Percentiles rank a stretch among this genome's conserved stretches.
Evolutionary conservation across 37 sponge, comb jelly and placozoan genomes (phyloP).

Genomic region (Haliclona indistincta): DNA sequence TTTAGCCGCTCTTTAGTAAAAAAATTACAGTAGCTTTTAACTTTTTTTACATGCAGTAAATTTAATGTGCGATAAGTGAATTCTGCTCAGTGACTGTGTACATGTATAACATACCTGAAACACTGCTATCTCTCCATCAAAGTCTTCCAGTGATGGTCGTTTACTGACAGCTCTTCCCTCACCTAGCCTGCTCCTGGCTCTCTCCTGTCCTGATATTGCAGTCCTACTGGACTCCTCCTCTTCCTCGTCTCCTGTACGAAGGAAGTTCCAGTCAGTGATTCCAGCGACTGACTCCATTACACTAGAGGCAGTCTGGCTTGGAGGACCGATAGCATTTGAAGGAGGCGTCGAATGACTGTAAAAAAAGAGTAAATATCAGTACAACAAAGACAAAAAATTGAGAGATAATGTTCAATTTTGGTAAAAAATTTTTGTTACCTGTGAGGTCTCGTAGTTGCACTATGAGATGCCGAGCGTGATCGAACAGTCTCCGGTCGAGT

Average conservation of each 20-base stretch:
- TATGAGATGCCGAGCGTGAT: constrained; percentile 39
- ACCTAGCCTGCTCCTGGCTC: too few species aligned
- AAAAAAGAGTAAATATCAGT: neutral
- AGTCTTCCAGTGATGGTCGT: constrained; percentile 75
- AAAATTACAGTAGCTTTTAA: too few species aligned
- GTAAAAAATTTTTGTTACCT: constrained; percentile 22
- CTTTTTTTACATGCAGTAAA: neutral
- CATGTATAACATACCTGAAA: constrained; percentile 54
- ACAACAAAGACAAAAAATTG: neutral
- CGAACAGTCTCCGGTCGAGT: constrained; percentile 69
- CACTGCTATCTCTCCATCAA: constrained; percentile 76
- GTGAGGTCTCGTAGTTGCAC: constrained; percentile 33
- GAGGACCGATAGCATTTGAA: too few species aligned
- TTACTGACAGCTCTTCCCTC: neutral
- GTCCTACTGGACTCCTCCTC: neutral
- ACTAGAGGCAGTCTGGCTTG: neutral
- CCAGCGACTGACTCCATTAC: constrained; percentile 44
- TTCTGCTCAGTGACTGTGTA: neutral
- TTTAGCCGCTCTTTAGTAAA: too few species aligned
- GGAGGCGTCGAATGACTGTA: neutral
- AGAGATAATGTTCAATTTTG: neutral
- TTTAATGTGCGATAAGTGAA: neutral
- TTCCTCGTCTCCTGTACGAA: constrained; percentile 16
- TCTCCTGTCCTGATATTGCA: neutral
- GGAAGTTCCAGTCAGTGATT: constrained; percentile 77